phyloP scores from a whole-genome alignment of 2,888 invertebrate genomes.

The Apotomis capreana region DNA sequence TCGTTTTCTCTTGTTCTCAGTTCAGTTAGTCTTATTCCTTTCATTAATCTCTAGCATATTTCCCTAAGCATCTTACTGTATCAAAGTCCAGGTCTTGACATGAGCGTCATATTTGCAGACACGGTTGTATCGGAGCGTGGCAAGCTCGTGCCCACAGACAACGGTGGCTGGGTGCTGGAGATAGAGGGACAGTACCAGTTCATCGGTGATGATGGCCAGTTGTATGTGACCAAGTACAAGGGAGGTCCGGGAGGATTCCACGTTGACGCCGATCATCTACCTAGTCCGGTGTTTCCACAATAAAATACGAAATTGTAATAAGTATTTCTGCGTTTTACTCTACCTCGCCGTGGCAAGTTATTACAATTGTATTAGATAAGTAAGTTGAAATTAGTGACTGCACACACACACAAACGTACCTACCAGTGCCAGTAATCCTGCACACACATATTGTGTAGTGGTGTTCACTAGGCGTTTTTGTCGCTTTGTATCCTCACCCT shows the following conservation, averaged over 20 bases:
- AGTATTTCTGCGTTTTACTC: background rate
- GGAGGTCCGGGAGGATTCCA: slow-evolving; percentile 62
- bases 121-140: slow-evolving; percentile 65
- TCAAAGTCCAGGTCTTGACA: background rate
- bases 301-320: background rate
- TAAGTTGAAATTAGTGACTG: too few relatives aligned
- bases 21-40: too few relatives aligned
- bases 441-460: too few relatives aligned
- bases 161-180: slow-evolving; percentile 57
- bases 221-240: slow-evolving; percentile 59
- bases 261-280: slow-evolving; percentile 57
- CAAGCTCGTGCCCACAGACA: slow-evolving; percentile 52
- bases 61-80: background rate
- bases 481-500: too few relatives aligned
- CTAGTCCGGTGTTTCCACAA: slow-evolving; percentile 45
- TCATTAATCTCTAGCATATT: background rate
- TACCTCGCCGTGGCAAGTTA: background rate
- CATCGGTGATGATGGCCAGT: slow-evolving; percentile 59
- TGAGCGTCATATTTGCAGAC: slow-evolving; percentile 47
- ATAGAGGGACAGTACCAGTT: slow-evolving; percentile 64
- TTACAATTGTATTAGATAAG: background rate
- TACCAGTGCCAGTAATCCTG: too few relatives aligned
- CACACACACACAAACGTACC: too few relatives aligned
- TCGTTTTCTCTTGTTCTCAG: too few relatives aligned
- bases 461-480: too few relatives aligned